These are phyloP conservation scores for Trileptium ribeirensis DNA, from an alignment of 2,888 invertebrate species.

Conservation along the genomic window DNA sequence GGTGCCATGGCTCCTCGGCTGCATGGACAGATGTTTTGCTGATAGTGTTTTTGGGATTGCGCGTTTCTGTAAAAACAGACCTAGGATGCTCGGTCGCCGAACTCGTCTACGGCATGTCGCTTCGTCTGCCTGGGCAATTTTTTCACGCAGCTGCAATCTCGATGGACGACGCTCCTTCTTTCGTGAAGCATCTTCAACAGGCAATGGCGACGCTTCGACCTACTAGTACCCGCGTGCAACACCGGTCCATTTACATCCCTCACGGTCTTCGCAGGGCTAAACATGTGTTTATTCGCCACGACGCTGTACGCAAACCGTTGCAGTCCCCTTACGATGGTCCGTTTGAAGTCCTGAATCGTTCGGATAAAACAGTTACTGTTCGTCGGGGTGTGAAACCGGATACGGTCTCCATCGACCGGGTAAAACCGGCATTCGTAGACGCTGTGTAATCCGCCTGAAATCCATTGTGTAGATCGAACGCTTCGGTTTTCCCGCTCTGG, in stretches of 20 bases:
- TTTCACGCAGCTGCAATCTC: not conserved
- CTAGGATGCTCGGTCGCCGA: not conserved
- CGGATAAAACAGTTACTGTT: too few relatives aligned
- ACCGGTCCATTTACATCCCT: not conserved
- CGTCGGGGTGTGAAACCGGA: too few relatives aligned
- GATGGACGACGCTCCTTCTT: too few relatives aligned
- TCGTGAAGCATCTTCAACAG: not conserved
- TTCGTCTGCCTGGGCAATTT: not conserved
- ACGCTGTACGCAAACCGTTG: too few relatives aligned
- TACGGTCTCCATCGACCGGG: too few relatives aligned
- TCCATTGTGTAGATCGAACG: too few relatives aligned
- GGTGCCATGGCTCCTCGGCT: not conserved
- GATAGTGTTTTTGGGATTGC: not conserved
- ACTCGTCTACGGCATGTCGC: not conserved
- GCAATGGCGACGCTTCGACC: not conserved
- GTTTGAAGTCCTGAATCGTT: too few relatives aligned
- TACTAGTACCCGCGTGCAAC: not conserved
- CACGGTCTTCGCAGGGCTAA: not conserved
- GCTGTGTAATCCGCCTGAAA: too few relatives aligned
- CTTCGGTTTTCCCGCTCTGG: too few relatives aligned
- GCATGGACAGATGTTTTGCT: not conserved
- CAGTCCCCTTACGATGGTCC: too few relatives aligned
- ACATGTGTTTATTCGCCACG: not conserved
- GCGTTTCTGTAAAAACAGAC: not conserved
- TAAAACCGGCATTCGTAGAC: too few relatives aligned